Percentiles rank a stretch among this genome's conserved stretches.
phyloP scores from a whole-genome alignment of 2,888 invertebrate species.

The Amblyjoppa fuscipennis region DNA sequence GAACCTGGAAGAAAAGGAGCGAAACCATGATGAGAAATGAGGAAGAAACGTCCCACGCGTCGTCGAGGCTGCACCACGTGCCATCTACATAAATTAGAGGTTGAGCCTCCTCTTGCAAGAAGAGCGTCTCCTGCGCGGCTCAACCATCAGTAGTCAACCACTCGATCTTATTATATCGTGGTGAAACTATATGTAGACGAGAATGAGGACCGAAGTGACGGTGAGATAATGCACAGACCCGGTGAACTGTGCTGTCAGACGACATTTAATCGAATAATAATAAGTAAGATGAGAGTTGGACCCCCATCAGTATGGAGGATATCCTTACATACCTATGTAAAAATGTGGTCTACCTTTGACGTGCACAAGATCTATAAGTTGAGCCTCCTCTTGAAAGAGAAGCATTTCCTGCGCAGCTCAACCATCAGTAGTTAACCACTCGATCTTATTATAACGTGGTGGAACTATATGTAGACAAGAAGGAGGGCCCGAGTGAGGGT shows the following conservation, averaged over 20 bases:
- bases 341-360: not conserved
- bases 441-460: constrained; percentile 46
- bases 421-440: constrained; percentile 51
- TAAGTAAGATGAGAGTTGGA: not conserved
- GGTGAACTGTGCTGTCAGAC: not conserved
- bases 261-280: not conserved
- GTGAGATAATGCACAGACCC: not conserved
- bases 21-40: constrained; percentile 36
- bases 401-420: constrained; percentile 42
- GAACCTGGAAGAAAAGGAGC: constrained; percentile 47
- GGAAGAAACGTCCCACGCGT: constrained; percentile 7
- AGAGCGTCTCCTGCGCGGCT: constrained; percentile 41
- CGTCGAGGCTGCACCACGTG: constrained; percentile 39
- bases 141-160: constrained; percentile 51
- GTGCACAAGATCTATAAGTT: not conserved
- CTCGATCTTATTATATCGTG: constrained; percentile 51
- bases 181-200: constrained; percentile 23
- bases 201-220: constrained; percentile 9
- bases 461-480: constrained; percentile 33
- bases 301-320: not conserved
- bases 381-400: constrained; percentile 30
- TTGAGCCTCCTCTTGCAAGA: constrained; percentile 30
- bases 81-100: constrained; percentile 58
- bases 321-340: not conserved
- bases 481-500: not conserved